phyloP scores from a whole-genome alignment of 1,140 invertebrate genomes.

The Eriosoma lanigerum region DNA sequence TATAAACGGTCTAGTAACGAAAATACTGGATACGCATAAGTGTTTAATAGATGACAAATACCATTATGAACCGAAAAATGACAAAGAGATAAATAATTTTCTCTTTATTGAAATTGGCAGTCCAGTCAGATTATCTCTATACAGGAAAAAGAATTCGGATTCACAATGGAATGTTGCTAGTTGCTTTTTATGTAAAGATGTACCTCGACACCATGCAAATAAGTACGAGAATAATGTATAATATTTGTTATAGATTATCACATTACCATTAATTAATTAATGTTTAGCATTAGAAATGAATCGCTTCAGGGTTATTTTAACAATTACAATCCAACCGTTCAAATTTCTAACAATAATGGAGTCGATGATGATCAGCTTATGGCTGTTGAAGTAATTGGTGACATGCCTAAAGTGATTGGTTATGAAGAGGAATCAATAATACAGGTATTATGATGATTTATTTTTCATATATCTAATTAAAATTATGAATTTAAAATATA shows the following conservation, averaged over 20 bases:
- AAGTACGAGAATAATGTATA: not conserved
- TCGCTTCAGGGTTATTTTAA: not conserved
- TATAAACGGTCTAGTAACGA: constrained; percentile 19
- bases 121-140: constrained; percentile 23
- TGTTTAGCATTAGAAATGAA: not conserved
- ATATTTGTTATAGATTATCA: not conserved
- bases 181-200: constrained; percentile 1
- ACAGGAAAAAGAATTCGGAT: constrained; percentile 9
- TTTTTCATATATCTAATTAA: no score
- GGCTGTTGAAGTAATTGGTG: constrained; percentile 17
- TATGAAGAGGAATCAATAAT: not conserved
- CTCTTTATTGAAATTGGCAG: constrained; percentile 2
- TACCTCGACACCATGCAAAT: not conserved
- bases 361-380: not conserved
- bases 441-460: constrained; percentile 4
- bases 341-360: not conserved
- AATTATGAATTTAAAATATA: no score
- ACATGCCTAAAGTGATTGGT: constrained; percentile 30
- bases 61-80: constrained; percentile 41
- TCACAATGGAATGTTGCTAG: constrained; percentile 29
- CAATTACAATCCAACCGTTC: not conserved
- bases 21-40: constrained; percentile 24
- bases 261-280: not conserved
- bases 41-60: constrained; percentile 13
- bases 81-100: constrained; percentile 35